Base-by-base conservation (phyloP, 2,797 vertebrate species). In the Chrosomus eos region DNA sequence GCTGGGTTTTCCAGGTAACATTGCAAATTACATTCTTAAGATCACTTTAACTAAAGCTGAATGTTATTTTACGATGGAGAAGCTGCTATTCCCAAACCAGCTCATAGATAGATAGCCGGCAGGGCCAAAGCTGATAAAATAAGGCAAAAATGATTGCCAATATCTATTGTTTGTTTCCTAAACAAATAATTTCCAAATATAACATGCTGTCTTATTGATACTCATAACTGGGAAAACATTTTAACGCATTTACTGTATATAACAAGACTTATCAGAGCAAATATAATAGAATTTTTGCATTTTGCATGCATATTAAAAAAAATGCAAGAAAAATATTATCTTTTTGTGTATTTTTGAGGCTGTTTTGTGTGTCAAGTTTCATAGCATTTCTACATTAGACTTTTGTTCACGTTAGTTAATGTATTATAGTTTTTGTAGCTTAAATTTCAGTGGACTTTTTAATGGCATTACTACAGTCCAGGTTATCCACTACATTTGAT, bases 11-110 rank as follows among this genome's bases (percentile, higher is more conserved):
- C 19, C 28, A 21, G 26, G 21, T 14, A 43, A 43, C 38, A 43
- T 9, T 28, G 43, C 4, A 23, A 53, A 74, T 53, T 48, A 33
- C 5, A 7, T 18, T 74, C 28, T 33, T 7, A 74, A 53, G 28
- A 75, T 53, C 10, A 23, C 21, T 75, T 75, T 13, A 36, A 75
- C 71, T 75, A 7, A 53, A 75, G 28, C 48, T 75, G 48, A 53
- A 75, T 33, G 28, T 33, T 55, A 23, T 36, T 55, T 75, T 23
- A 36, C 3, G 21, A 33, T 53, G 38, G 8, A 40, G 38, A 9
- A 2, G 16, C 43, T 74, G 72, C 51, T 75, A 55, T 76, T 76
- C 73, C 73, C 73, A 38, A 9, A 38, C 51, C 33, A 18, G 51
- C 13, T n/a, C 7, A 58, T 7, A 16, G 51, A 76, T 38, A n/a